phyloP scores from a whole-genome alignment of 2,888 invertebrate species.

The Megaustenia siamemsis region DNA sequence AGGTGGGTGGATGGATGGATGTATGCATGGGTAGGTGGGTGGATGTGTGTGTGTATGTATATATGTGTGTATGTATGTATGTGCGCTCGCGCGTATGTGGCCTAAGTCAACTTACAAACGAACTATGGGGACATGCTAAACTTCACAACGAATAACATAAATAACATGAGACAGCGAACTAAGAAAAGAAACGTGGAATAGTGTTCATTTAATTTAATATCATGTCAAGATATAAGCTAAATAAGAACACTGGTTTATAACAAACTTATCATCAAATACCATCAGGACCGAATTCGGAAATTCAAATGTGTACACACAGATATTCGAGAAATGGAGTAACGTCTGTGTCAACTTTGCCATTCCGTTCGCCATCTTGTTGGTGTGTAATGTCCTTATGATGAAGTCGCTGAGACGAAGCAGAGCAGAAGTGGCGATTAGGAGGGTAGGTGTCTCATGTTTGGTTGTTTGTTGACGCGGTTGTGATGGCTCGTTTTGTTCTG shows the following conservation, averaged over 20 bases:
- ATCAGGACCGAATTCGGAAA: conserved; percentile 55
- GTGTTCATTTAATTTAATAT: no score
- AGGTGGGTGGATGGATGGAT: no score
- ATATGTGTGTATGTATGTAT: no score
- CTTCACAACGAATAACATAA: no score
- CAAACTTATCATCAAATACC: neutral
- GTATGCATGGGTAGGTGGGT: no score
- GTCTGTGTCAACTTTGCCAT: conserved; percentile 56
- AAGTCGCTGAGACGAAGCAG: conserved; percentile 50
- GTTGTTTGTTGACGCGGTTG: neutral
- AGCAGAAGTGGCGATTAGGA: neutral
- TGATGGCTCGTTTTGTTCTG: no score
- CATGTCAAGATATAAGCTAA: neutral
- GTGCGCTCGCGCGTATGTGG: no score
- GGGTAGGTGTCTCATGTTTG: neutral
- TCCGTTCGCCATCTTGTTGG: conserved; percentile 53
- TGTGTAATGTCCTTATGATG: conserved; percentile 54
- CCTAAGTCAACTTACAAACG: no score
- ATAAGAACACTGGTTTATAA: neutral
- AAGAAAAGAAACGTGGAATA: no score
- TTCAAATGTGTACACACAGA: conserved; percentile 55
- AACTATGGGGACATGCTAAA: no score
- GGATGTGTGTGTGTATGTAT: no score
- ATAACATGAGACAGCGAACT: no score
- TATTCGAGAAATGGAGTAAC: conserved; percentile 57